Percentiles rank a stretch among this genome's conserved stretches.
Conservation (phyloP, 2,113 vertebrate genomes). For the Pterocles burchelli region DNA sequence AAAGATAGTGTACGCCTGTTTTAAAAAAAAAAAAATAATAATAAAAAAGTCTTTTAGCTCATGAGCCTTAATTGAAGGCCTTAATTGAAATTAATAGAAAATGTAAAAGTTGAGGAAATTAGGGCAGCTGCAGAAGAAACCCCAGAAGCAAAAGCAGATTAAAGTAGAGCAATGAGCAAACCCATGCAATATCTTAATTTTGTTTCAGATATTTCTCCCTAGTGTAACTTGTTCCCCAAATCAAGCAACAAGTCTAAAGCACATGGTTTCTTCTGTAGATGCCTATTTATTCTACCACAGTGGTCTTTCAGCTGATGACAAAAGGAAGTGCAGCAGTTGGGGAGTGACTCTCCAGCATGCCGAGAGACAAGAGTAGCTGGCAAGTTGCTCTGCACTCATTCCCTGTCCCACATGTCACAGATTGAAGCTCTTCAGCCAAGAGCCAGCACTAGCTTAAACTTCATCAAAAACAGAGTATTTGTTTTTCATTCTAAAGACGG, state of each 20-base stretch:
- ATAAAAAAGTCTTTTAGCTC: neutral
- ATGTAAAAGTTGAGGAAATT: slow-evolving; percentile 41
- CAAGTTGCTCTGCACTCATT: neutral
- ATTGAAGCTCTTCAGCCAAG: neutral
- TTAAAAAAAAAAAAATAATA: slow-evolving; percentile 21
- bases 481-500: neutral
- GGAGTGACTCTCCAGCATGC: neutral
- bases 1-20: neutral
- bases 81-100: slow-evolving; percentile 46
- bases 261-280: neutral
- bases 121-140: slow-evolving; percentile 41
- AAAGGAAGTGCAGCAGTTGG: neutral
- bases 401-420: neutral
- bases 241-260: neutral
- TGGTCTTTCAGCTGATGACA: neutral
- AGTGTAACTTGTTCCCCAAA: neutral
- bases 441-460: neutral
- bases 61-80: neutral
- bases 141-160: slow-evolving; percentile 34
- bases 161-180: slow-evolving; percentile 36
- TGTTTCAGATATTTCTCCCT: neutral
- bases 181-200: slow-evolving; percentile 11
- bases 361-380: neutral
- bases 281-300: neutral
- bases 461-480: neutral